Percentiles rank a stretch among this genome's conserved stretches.
Conservation (phyloP, 2,113 vertebrate species). For the Heterotis niloticus region DNA sequence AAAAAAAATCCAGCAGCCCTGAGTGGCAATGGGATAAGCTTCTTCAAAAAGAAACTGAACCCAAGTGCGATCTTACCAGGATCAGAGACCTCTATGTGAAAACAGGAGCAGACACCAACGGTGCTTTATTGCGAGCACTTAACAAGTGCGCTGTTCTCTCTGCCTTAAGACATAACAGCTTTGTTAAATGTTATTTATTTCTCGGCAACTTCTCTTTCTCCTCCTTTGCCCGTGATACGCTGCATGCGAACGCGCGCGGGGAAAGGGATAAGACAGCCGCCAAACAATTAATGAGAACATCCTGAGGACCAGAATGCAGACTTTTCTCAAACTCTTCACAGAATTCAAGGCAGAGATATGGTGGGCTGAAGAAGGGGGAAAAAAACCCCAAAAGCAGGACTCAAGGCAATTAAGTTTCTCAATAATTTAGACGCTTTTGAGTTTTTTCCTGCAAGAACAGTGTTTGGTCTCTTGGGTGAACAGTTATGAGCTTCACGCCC, state of each 20-base stretch:
- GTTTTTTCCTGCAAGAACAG: not conserved
- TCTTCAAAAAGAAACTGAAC: slow-evolving; percentile 13
- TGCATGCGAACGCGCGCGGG: not conserved
- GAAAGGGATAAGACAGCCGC: not conserved
- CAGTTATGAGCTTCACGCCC: too few species aligned
- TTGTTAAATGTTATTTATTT: slow-evolving; percentile 21
- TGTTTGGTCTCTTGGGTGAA: not conserved
- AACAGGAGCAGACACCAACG: not conserved
- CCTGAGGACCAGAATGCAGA: not conserved
- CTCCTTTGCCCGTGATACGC: not conserved
- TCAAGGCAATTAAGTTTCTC: slow-evolving; percentile 4
- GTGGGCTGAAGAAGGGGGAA: not conserved
- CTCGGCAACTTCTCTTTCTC: not conserved
- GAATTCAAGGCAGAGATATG: not conserved
- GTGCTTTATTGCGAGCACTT: not conserved
- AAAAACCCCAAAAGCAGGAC: not conserved
- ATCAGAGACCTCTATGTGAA: slow-evolving; percentile 17
- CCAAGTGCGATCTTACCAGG: slow-evolving; percentile 25
- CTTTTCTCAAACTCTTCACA: not conserved
- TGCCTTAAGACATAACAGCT: not conserved
- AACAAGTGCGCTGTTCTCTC: slow-evolving; percentile 19
- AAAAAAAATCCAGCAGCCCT: slow-evolving; percentile 26
- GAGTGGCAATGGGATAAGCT: slow-evolving; percentile 16
- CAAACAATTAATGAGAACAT: not conserved
- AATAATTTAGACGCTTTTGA: not conserved